Evolutionary conservation across 2,888 invertebrate genomes (phyloP).

Genomic region (Cryptocephalus primarius): DNA sequence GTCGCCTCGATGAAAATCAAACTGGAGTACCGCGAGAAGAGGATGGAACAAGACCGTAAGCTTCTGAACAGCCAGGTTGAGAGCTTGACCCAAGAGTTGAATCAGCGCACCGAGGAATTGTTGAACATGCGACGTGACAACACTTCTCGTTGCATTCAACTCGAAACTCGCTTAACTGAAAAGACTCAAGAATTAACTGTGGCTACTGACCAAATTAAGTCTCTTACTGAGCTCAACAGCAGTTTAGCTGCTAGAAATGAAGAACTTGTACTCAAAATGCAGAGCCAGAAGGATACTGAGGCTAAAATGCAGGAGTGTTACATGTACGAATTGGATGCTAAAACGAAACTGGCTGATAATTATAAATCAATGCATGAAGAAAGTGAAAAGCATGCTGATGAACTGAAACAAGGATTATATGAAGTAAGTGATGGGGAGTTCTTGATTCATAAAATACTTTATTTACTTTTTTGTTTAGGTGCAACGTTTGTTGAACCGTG

Average conservation of each 20-base stretch:
- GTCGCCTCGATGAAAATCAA: slow-evolving; percentile 68
- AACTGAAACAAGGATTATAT: slow-evolving; percentile 63
- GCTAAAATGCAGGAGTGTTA: slow-evolving; percentile 53
- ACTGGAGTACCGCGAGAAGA: slow-evolving; percentile 70
- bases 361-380: slow-evolving; percentile 76
- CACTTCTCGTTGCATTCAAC: slow-evolving; percentile 48
- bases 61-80: slow-evolving; percentile 70
- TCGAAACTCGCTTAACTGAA: slow-evolving; percentile 67
- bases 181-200: slow-evolving; percentile 70
- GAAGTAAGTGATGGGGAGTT: slow-evolving; percentile 37
- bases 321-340: slow-evolving; percentile 76
- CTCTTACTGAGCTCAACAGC: slow-evolving; percentile 59
- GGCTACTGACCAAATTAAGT: slow-evolving; percentile 55
- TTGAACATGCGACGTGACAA: slow-evolving; percentile 66
- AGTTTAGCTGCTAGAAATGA: slow-evolving; percentile 58
- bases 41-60: slow-evolving; percentile 70
- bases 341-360: slow-evolving; percentile 71
- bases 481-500: slow-evolving; percentile 50
- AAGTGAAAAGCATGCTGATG: slow-evolving; percentile 63
- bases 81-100: slow-evolving; percentile 64
- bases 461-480: slow-evolving; percentile 16
- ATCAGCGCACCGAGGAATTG: slow-evolving; percentile 66
- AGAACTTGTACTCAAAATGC: slow-evolving; percentile 55
- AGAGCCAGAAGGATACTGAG: slow-evolving; percentile 54
- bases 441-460: no score